Percentiles rank a stretch among this genome's conserved stretches.
These are phyloP conservation scores for Balearica regulorum DNA, from an alignment of 2,797 vertebrate genomes.

Conservation along the genomic window DNA sequence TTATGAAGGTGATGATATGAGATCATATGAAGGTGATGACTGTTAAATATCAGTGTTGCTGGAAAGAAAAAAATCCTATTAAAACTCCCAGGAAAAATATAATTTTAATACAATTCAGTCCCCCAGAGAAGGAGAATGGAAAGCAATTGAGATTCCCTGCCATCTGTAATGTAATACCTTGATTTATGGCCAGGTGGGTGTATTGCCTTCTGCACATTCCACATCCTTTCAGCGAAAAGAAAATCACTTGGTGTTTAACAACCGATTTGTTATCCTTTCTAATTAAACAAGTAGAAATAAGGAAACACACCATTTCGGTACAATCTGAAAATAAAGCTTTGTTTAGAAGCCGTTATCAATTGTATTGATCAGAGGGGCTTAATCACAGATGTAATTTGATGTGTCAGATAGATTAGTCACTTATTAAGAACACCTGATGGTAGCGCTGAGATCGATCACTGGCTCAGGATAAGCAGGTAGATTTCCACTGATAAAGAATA, in stretches of 20 bases:
- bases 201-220: neutral
- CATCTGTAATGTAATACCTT: neutral
- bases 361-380: constrained; percentile 25
- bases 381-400: constrained; percentile 8
- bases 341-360: constrained; percentile 8
- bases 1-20: neutral
- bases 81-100: neutral
- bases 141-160: neutral
- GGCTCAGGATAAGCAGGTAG: neutral
- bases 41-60: neutral
- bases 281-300: constrained; percentile 41
- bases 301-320: neutral
- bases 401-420: neutral
- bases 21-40: neutral
- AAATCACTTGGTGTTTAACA: neutral
- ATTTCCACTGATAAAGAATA: neutral
- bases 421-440: neutral
- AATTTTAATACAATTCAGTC: neutral
- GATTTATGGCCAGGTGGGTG: neutral
- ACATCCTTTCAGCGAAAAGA: neutral
- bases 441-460: neutral
- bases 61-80: neutral
- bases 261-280: neutral
- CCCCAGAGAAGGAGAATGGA: neutral
- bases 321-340: neutral